phyloP scores from a whole-genome alignment of 2,888 invertebrate genomes.

The Brachycybe producta region DNA sequence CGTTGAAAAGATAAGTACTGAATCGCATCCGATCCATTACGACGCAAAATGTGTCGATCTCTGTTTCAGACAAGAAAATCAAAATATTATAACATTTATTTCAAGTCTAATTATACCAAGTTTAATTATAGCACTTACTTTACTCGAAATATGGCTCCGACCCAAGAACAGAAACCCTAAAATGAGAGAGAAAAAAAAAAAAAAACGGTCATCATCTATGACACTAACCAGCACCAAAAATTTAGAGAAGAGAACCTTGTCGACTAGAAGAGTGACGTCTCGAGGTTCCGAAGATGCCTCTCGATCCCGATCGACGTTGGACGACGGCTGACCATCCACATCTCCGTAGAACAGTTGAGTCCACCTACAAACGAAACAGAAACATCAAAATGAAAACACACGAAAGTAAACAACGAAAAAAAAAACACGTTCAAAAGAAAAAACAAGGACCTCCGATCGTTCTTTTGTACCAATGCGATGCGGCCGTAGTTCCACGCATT shows the following conservation, averaged over 20 bases:
- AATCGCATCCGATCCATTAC: conserved; percentile 82
- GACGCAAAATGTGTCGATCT: conserved; percentile 51
- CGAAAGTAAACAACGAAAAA: conserved; percentile 1
- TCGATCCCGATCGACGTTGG: conserved; percentile 35
- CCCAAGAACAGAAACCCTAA: conserved; percentile 73
- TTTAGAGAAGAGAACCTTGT: conserved; percentile 8
- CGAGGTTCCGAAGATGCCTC: conserved; percentile 19
- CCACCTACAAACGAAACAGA: conserved; percentile 46
- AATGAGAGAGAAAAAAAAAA: too few species aligned
- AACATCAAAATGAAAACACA: neutral
- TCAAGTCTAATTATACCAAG: neutral
- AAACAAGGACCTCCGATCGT: conserved; percentile 49
- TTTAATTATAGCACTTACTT: conserved; percentile 38
- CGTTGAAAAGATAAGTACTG: conserved; percentile 88
- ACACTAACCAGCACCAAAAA: neutral
- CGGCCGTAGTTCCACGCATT: conserved; percentile 91
- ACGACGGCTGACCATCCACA: conserved; percentile 34
- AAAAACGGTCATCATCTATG: conserved; percentile 13
- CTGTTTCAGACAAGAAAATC: conserved; percentile 30
- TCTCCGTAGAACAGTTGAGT: conserved; percentile 77
- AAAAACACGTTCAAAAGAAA: conserved; percentile 19
- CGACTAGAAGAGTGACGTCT: conserved; percentile 17
- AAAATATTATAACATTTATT: conserved; percentile 9
- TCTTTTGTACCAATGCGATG: conserved; percentile 72
- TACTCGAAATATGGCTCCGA: conserved; percentile 66